phyloP scores from a whole-genome alignment of 2,797 vertebrate genomes.

The Sebastes diaconus region DNA sequence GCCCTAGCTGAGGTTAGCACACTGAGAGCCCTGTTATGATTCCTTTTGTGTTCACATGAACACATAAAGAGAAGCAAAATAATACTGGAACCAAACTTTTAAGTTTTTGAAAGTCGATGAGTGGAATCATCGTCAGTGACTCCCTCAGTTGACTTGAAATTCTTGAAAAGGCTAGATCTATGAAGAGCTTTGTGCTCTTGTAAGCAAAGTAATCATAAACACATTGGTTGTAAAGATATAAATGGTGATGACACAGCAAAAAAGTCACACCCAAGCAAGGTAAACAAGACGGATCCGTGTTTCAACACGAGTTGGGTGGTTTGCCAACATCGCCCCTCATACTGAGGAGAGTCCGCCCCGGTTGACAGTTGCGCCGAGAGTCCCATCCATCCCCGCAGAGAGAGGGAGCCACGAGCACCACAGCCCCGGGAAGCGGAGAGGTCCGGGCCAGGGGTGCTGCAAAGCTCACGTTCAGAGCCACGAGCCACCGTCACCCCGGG shows the following conservation, averaged over 20 bases:
- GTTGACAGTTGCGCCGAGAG: no score
- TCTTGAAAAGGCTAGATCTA: neutral
- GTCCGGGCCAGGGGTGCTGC: no score
- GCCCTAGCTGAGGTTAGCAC: neutral
- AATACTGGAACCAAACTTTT: neutral
- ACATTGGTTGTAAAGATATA: neutral
- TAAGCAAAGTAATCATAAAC: neutral
- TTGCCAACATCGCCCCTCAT: neutral
- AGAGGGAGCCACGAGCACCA: no score
- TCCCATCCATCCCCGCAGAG: no score
- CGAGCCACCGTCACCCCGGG: no score
- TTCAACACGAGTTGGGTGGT: neutral
- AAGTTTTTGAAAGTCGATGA: neutral
- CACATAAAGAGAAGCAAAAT: neutral
- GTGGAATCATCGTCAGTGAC: neutral
- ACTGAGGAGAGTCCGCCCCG: no score
- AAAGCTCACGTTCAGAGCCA: no score
- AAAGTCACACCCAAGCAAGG: neutral
- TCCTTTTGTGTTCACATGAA: neutral
- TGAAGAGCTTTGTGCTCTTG: neutral
- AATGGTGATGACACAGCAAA: neutral
- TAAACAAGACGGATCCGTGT: neutral
- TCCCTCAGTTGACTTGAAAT: neutral
- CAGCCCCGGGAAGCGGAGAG: no score
- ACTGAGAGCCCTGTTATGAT: neutral